A percentile compares a stretch with the other conserved stretches of the same genome.
These are phyloP conservation scores for Tychaedon coryphoeus DNA, from an alignment of 2,113 vertebrate species.

Conservation along the genomic window DNA sequence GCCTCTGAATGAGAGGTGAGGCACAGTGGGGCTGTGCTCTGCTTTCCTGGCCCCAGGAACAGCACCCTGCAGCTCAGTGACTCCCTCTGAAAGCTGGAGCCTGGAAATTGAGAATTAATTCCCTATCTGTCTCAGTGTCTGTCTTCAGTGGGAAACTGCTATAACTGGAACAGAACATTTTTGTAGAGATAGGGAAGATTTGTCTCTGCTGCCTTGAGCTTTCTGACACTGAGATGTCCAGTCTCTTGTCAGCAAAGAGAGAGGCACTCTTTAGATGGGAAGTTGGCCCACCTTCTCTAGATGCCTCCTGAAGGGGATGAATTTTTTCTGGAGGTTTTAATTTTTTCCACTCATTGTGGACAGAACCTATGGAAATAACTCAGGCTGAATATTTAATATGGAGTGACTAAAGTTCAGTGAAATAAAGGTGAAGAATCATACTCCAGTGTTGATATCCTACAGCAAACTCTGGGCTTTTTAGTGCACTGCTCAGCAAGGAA, in stretches of 20 bases:
- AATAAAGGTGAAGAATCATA: neutral
- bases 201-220: neutral
- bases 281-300: neutral
- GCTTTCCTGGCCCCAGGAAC: neutral
- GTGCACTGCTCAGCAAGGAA: neutral
- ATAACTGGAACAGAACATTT: neutral
- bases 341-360: neutral
- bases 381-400: neutral
- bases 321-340: neutral
- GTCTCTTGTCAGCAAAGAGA: neutral
- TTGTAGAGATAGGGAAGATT: neutral
- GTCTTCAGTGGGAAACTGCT: neutral
- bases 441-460: neutral
- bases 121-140: neutral
- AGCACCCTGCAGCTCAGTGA: neutral
- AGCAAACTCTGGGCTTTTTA: neutral
- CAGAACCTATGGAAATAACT: neutral
- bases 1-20: fast-evolving
- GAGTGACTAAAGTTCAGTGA: neutral
- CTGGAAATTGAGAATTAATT: neutral
- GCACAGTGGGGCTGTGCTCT: neutral
- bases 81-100: neutral
- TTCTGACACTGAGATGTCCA: neutral
- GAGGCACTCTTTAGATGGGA: neutral
- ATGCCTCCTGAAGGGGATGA: neutral